Conservation (phyloP, 1,140 invertebrate species). For the Protaetia brevitarsis region DNA sequence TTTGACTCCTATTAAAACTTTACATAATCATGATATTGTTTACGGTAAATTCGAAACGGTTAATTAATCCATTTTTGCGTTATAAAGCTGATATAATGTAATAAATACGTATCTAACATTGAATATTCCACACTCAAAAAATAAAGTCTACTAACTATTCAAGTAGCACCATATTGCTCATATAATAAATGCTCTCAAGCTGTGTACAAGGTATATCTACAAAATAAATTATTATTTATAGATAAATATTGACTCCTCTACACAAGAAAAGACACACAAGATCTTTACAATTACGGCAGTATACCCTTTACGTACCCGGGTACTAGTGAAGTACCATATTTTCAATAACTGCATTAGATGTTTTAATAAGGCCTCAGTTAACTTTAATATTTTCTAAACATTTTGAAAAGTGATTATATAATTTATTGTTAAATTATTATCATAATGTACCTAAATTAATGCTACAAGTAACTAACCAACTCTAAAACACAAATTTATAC, state of each 20-base stretch:
- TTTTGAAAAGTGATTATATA: conserved; percentile 20
- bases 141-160: conserved; percentile 24
- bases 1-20: conserved; percentile 10
- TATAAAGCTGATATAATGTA: conserved; percentile 5
- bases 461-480: conserved; percentile 8
- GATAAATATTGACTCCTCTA: neutral
- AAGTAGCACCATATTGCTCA: conserved; percentile 31
- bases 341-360: conserved; percentile 10
- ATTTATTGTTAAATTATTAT: conserved; percentile 21
- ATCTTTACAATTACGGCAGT: conserved; percentile 20
- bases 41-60: too few relatives aligned
- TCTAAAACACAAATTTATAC: conserved; percentile 19
- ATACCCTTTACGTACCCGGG: conserved; percentile 24
- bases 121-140: conserved; percentile 19
- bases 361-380: conserved; percentile 17
- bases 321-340: conserved; percentile 10
- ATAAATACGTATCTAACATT: conserved; percentile 9
- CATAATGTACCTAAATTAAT: conserved; percentile 1
- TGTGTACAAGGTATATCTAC: conserved; percentile 31
- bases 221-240: conserved; percentile 26
- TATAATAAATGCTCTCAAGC: conserved; percentile 29
- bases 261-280: conserved; percentile 4
- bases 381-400: conserved; percentile 2
- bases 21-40: conserved; percentile 22
- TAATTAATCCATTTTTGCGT: neutral